Conservation (phyloP, 2,113 vertebrate genomes). For the Podilymbus podiceps region DNA sequence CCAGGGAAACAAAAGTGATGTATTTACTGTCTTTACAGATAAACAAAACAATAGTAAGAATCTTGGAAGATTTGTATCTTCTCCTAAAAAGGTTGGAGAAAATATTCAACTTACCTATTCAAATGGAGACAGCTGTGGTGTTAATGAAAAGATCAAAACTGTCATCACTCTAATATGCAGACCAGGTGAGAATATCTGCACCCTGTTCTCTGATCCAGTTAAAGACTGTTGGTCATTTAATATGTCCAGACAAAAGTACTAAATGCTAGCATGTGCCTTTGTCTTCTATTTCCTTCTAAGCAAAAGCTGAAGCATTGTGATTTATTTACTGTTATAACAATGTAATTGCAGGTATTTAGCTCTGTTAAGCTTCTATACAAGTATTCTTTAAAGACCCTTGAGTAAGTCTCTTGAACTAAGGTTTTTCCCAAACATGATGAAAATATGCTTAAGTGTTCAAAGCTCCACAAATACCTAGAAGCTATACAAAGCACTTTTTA, state of each 20-base stretch:
- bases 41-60: conserved; percentile 67
- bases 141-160: conserved; percentile 75
- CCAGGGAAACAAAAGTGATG: background rate
- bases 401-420: background rate
- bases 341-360: background rate
- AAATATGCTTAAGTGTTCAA: background rate
- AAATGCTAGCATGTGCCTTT: background rate
- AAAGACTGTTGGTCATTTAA: background rate
- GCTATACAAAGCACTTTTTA: background rate
- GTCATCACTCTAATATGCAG: conserved; percentile 88
- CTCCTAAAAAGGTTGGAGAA: conserved; percentile 81
- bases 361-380: background rate
- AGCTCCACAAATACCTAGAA: background rate
- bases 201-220: background rate
- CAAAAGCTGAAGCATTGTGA: background rate
- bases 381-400: background rate
- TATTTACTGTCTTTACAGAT: conserved; percentile 69
- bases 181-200: conserved; percentile 76
- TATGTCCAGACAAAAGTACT: background rate
- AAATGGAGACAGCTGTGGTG: conserved; percentile 80
- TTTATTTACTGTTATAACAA: background rate
- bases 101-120: conserved; percentile 86
- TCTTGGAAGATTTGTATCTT: conserved; percentile 85
- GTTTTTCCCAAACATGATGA: background rate
- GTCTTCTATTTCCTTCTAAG: background rate